Evolutionary conservation across 1,140 invertebrate species (phyloP), one percentile per base, ranked within the genome.

Genomic region (Papilio aristodemus): DNA sequence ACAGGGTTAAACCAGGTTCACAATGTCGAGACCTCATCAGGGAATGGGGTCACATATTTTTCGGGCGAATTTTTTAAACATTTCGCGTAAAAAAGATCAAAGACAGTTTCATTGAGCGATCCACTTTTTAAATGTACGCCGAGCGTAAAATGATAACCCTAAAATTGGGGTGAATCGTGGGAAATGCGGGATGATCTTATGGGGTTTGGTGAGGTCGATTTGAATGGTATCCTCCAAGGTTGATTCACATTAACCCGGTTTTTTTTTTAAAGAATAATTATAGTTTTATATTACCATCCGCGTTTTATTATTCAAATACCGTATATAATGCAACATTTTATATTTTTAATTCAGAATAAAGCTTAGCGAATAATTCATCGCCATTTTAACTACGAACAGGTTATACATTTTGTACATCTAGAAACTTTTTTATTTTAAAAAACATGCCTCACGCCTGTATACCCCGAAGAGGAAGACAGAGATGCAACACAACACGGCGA

Each of bases 91-190:
- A 75, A 76, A 70, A 83, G 77, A 78, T 81, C 80, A 80, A 85
- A 78, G 77, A 70, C 83, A 86, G 81, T 90, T n/a, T 83, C 63
- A 66, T 82, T 83, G 85, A 88, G 81, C 80, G 80, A 87, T 87
- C 81, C 79, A 84, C 72, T 84, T 86, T 54, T 85, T 85, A 76
- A 76, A 76, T 71, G 73, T 67, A 75, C 75, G 68, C 60, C 67
- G 64, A 36, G 73, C 74, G 76, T 72, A 79, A 77, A 77, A 58
- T 86, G 83, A 87, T 86, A 87, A 86, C 80, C 78, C 81, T 86
- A 83, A 90, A 88, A 85, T 81, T 87, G 80, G 89, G 89, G 86
- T 85, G 88, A 84, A 80, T 86, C 84, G 85, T 86, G 86, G 79
- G 85, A 86, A 87, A 76, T 78, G 69, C 72, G 8, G 11, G 67